Base-by-base conservation (phyloP, 2,888 invertebrate species). In the Papilio demoleus region DNA sequence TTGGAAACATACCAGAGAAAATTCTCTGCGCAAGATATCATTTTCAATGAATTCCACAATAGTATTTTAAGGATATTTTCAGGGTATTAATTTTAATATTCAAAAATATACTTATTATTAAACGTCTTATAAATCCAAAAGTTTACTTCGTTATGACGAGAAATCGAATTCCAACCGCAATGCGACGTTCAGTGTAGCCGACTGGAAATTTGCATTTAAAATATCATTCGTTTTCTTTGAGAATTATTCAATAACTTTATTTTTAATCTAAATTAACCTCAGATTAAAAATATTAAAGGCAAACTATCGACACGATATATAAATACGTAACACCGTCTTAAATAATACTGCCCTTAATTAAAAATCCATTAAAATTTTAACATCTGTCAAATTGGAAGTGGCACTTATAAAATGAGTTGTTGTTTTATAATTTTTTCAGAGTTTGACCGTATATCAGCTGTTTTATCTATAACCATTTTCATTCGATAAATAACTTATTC, bases 1-100 rank as follows among this genome's bases (percentile, higher is more conserved):
- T 63, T 47, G 47, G 62, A 47, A 31, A 11, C 31, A n/a, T 53
- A 53, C 17, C 27, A 47, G 62, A 47, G 61, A 19, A 47, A 42
- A 62, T n/a, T n/a, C n/a, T n/a, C 45, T 22, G 62, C 47, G 27
- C 2, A 34, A 1, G 12, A 19, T 11, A 34, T 6, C 22, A 34
- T 63, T 63, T 42, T 31, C 47, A 45, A 14, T 47, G 12, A 47
- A 19, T 19, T 47, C 19, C 9, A 53, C n/a, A 1, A 50, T n/a
- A 22, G 24, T 24, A 0, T n/a, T 50, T 27, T 50, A 50, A 27
- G 1, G 60, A 40, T 27, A 22, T 45, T 11, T 22, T 22, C 11
- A 11, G 9, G 3, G 19, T 22, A 45, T 9, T 22, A 45, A 22
- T 11, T 22, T 11, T 45, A 4, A 22, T 45, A 22, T 6, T 45